phyloP scores from a whole-genome alignment of 2,888 invertebrate species.

The Phortica magna region DNA sequence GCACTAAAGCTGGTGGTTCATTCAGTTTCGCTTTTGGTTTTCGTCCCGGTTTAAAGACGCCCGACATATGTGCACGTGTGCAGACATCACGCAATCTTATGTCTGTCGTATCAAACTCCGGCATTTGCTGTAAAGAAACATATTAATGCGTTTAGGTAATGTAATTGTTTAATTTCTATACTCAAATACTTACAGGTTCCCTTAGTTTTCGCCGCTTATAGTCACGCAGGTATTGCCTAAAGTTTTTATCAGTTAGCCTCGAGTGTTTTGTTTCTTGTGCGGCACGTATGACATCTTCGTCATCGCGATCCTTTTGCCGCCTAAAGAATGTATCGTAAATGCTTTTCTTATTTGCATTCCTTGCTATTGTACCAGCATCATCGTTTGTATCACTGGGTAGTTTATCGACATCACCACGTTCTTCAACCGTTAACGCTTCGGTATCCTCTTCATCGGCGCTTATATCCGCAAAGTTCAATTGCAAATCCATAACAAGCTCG shows the following conservation, averaged over 20 bases:
- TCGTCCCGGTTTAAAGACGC: slow-evolving; percentile 73
- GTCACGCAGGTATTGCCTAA: slow-evolving; percentile 83
- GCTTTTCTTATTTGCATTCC: slow-evolving; percentile 68
- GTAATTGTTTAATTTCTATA: background rate
- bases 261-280: slow-evolving; percentile 60
- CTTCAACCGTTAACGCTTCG: slow-evolving; percentile 35
- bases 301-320: slow-evolving; percentile 58
- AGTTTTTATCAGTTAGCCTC: slow-evolving; percentile 66
- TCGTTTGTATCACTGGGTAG: slow-evolving; percentile 26
- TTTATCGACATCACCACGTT: slow-evolving; percentile 44
- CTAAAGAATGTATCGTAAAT: slow-evolving; percentile 72
- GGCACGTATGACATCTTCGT: slow-evolving; percentile 64
- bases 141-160: background rate
- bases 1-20: slow-evolving; percentile 68
- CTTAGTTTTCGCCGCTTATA: slow-evolving; percentile 86
- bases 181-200: slow-evolving; percentile 80
- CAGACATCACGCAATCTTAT: slow-evolving; percentile 85
- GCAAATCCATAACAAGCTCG: slow-evolving; percentile 84
- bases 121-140: slow-evolving; percentile 80
- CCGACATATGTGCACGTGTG: slow-evolving; percentile 75
- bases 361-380: slow-evolving; percentile 32
- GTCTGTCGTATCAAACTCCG: slow-evolving; percentile 87
- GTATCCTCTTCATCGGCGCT: slow-evolving; percentile 82
- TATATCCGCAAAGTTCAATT: slow-evolving; percentile 78
- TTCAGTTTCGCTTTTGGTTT: slow-evolving; percentile 69